A percentile compares a stretch with the other conserved stretches of the same genome.
These are phyloP conservation scores for Fragum sueziense DNA, from an alignment of 2,888 invertebrate species.

Conservation along the genomic window DNA sequence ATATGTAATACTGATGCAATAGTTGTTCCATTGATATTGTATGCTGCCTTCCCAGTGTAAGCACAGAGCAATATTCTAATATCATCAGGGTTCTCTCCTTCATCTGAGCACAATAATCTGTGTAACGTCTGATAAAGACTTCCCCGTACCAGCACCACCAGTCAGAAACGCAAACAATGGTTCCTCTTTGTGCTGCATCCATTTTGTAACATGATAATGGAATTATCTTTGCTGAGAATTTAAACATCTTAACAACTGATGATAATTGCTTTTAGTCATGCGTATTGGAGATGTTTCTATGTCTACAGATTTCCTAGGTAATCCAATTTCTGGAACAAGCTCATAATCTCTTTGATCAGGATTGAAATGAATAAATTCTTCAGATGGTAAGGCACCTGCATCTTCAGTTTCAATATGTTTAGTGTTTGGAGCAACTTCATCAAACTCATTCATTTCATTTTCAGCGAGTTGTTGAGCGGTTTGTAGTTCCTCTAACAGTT, in stretches of 20 bases:
- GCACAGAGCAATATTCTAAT: slow-evolving; percentile 57
- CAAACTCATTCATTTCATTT: no score
- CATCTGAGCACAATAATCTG: slow-evolving; percentile 33
- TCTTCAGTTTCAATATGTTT: no score
- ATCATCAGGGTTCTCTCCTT: slow-evolving; percentile 53
- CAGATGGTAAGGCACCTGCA: no score
- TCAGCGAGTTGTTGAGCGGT: no score
- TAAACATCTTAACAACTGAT: slow-evolving; percentile 23
- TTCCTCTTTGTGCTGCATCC: slow-evolving; percentile 37
- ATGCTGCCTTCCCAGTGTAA: slow-evolving; percentile 56
- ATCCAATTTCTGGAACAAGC: slow-evolving; percentile 48
- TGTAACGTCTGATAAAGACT: slow-evolving; percentile 50
- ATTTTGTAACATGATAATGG: slow-evolving; percentile 24
- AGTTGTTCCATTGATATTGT: slow-evolving; percentile 51
- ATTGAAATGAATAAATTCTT: slow-evolving; percentile 47
- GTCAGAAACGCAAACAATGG: slow-evolving; percentile 52
- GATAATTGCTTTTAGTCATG: slow-evolving; percentile 30
- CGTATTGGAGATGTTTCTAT: slow-evolving; percentile 18
- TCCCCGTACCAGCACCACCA: slow-evolving; percentile 56
- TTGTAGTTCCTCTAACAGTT: no score
- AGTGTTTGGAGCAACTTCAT: no score
- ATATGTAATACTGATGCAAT: slow-evolving; percentile 44
- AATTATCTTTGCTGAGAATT: slow-evolving; percentile 50
- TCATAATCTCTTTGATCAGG: slow-evolving; percentile 48
- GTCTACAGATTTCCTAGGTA: slow-evolving; percentile 6